Conservation (phyloP, 2,113 vertebrate genomes). For the Glaucomys volans region DNA sequence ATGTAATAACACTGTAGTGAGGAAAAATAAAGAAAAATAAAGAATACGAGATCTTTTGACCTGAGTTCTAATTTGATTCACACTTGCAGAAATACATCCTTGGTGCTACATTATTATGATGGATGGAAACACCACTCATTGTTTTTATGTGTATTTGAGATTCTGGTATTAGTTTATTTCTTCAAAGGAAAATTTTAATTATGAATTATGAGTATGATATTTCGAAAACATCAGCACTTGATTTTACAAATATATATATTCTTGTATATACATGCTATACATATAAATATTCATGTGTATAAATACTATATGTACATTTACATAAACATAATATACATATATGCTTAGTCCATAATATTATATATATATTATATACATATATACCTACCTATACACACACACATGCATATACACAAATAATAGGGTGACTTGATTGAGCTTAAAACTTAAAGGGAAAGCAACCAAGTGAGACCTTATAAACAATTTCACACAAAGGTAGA, state of each 20-base stretch:
- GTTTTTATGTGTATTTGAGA: slow-evolving; percentile 22
- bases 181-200: slow-evolving; percentile 17
- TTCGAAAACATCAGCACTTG: neutral
- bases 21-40: slow-evolving; percentile 32
- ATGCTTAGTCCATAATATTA: neutral
- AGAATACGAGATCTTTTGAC: neutral
- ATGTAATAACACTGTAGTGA: neutral
- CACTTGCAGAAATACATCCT: neutral
- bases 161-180: neutral
- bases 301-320: too few species aligned
- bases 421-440: neutral
- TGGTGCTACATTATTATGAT: neutral
- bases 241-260: neutral
- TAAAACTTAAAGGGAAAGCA: neutral
- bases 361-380: neutral
- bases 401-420: neutral
- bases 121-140: neutral
- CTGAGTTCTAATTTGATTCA: neutral
- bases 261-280: neutral
- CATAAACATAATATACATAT: too few species aligned
- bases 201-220: slow-evolving; percentile 17
- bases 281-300: neutral
- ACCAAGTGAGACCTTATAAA: neutral
- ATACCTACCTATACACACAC: neutral
- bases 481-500: neutral